Conservation (phyloP, 2,113 vertebrate genomes). For the Phaethon lepturus region DNA sequence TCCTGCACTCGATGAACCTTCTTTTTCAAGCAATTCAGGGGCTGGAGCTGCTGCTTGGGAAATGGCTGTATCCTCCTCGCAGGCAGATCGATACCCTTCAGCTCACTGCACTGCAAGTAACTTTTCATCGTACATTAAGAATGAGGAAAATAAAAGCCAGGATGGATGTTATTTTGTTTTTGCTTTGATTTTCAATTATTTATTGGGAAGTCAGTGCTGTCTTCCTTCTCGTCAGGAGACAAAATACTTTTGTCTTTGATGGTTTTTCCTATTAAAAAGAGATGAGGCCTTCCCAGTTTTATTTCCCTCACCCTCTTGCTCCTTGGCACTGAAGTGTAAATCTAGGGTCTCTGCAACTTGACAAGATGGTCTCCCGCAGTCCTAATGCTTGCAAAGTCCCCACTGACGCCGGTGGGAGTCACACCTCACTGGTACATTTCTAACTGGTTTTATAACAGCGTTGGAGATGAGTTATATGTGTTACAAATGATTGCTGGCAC, state of each 20-base stretch:
- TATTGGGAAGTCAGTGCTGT: conserved; percentile 42
- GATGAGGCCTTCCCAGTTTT: neutral
- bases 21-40: neutral
- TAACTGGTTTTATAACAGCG: neutral
- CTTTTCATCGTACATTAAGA: conserved; percentile 43
- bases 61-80: conserved; percentile 17
- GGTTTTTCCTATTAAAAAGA: neutral
- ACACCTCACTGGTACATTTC: neutral
- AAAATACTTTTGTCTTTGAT: conserved; percentile 38
- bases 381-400: neutral
- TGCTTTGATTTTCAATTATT: conserved; percentile 66
- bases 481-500: neutral
- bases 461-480: neutral
- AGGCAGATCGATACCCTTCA: conserved; percentile 43
- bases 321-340: neutral
- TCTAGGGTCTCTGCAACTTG: neutral
- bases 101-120: conserved; percentile 49
- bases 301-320: neutral
- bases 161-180: conserved; percentile 54
- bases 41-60: neutral
- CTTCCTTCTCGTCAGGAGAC: neutral
- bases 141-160: conserved; percentile 54
- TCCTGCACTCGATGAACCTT: neutral
- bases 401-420: neutral
- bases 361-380: neutral